Conservation (phyloP, 2,797 vertebrate species). For the Kryptopterus vitreolus region DNA sequence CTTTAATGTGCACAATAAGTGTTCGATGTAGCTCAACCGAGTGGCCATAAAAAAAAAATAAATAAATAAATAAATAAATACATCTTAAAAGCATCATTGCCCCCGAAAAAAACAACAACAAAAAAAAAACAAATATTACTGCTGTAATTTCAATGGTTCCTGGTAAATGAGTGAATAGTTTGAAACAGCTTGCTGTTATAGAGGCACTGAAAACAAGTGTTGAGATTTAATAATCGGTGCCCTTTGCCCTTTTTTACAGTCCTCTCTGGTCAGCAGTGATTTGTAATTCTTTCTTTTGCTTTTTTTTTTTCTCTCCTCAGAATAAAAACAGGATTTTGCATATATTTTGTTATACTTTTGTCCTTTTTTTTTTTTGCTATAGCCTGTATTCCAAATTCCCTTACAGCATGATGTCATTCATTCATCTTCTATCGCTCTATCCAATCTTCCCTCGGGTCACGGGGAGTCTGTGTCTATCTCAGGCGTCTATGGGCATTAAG, state of each 20-base stretch:
- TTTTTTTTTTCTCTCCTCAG: background rate
- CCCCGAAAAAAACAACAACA: too few species aligned
- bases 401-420: too few species aligned
- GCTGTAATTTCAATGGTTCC: background rate
- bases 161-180: background rate
- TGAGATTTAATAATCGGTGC: background rate
- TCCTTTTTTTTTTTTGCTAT: too few species aligned
- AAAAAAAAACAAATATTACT: too few species aligned
- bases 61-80: too few species aligned
- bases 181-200: background rate
- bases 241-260: background rate
- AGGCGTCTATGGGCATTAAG: too few species aligned
- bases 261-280: background rate
- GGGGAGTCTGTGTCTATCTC: too few species aligned
- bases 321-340: background rate
- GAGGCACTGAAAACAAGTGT: too few species aligned
- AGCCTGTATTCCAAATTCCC: too few species aligned
- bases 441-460: too few species aligned
- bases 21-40: background rate
- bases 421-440: too few species aligned
- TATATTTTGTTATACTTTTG: background rate
- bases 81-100: background rate
- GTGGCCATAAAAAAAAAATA: background rate
- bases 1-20: background rate
- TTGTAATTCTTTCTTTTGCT: conserved; percentile 3